Evolutionary conservation across 1,140 invertebrate species (phyloP), one percentile per base, ranked within the genome.

Genomic region (Sminthurinus signatus): DNA sequence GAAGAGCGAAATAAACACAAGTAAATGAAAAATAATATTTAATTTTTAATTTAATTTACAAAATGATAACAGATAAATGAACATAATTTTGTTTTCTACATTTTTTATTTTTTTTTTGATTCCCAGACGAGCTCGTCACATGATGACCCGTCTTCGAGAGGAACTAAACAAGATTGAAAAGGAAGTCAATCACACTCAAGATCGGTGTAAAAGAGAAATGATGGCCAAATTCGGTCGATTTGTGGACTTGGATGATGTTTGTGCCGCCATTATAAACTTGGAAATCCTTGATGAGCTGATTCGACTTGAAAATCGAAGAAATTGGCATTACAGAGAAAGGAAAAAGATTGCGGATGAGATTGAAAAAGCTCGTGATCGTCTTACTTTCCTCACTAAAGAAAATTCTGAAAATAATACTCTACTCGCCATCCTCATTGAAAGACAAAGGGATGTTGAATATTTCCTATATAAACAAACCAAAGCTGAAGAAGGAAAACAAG

Each of bases 231-330:
- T 71, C 21, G 66, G 70, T 10, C 27, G 39, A 3, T 23, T 61
- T 15, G 60, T 71, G 3, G 64, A 71, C 43, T 23, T 68, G 15
- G 70, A 68, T 32, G 29, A 71, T 50, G 42, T 71, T 5, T 67
- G 51, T 39, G 67, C 61, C 2, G 55, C 61, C 10, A 43, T 64
- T 14, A 71, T 71, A n/a, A 71, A 71, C 43, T 59, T 71, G n/a
- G 64, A 65, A 28, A 32, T 68, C 12, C 19, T 64, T 10, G 61
- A 68, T 19, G 50, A 55, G 25, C 42, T 62, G 2, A 46, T 59
- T 1, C 17, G 58, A 25, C 44, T 71, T 4, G 66, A 68, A 2
- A 43, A 42, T 5, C 15, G 43, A 21, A 29, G 67, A 28, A 68
- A 66, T 31, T 29, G 27, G 19, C 63, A 71, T 52, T 67, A 68